Base-by-base conservation (phyloP, 2,888 invertebrate genomes). In the Agrotis ipsilon region DNA sequence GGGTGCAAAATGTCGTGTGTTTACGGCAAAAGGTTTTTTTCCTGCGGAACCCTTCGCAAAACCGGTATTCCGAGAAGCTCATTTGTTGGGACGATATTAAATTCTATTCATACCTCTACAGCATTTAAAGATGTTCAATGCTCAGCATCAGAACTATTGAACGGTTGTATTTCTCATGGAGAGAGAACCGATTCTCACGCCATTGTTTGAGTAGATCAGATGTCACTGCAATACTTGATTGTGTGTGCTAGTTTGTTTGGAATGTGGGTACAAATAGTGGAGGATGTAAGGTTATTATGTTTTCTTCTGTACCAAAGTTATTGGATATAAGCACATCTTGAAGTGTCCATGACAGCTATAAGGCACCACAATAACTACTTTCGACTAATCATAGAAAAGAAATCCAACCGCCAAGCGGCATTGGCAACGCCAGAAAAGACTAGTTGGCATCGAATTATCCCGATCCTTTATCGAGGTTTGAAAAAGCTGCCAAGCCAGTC, bases 151-250 rank as follows among this genome's bases (percentile, higher is more conserved):
- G 58, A 75, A 66, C 65, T 61, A 64, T 69, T 65, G 64, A 63
- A 71, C 39, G 51, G 51, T 52, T 74, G 52, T 68, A 67, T 71
- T 83, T 81, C 80, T 70, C 82, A 78, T 76, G 67, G 39, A 75
- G 80, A 83, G 83, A 84, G 84, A 86, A 80, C 43, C 81, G 68
- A 76, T 86, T 86, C 85, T 67, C 84, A 86, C 84, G 82, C 43
- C 27, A 84, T 82, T 84, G 84, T 86, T 57, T 11, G 39, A 39
- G 39, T 39, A 39, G 59, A 65, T 75, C 64, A 63, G 69, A 71
- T 78, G 84, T 81, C 86, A 79, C 52, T 79, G 85, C 84, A 81
- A 83, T 79, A 83, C 83, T 48, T 77, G 19, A 74, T 82, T 75
- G 73, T 72, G n/a, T 75, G 71, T 67, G 58, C 74, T 59, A 72